Conservation (phyloP, 2,888 invertebrate genomes). For the Epistrophe eligans region DNA sequence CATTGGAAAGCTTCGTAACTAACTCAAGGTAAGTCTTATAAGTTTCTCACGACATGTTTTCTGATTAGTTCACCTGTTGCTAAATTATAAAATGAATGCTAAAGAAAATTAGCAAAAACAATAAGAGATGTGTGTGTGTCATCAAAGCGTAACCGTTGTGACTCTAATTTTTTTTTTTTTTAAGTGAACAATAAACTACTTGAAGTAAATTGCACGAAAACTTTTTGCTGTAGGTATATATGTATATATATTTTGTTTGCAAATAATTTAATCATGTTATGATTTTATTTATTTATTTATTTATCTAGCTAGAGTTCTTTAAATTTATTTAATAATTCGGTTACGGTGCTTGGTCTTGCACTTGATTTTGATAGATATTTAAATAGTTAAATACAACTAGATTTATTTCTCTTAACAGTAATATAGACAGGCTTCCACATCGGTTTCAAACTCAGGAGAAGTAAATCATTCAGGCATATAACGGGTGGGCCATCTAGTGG, state of each 20-base stretch:
- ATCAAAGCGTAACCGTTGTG: conserved; percentile 42
- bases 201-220: conserved; percentile 25
- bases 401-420: not conserved
- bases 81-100: conserved; percentile 31
- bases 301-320: not conserved
- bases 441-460: not conserved
- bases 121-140: conserved; percentile 33
- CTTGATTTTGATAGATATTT: conserved; percentile 1
- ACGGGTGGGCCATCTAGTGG: too few species aligned
- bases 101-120: conserved; percentile 39
- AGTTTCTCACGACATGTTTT: conserved; percentile 45
- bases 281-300: not conserved
- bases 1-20: conserved; percentile 21
- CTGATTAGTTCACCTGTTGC: conserved; percentile 42
- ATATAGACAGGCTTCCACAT: not conserved
- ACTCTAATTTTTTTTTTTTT: conserved; percentile 26
- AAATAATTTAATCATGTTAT: not conserved
- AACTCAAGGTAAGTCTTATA: conserved; percentile 41
- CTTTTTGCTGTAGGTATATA: not conserved
- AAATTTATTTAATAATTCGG: not conserved
- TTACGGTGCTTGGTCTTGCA: conserved; percentile 1
- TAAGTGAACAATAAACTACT: conserved; percentile 27
- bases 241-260: not conserved
- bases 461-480: too few species aligned
- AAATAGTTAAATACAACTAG: not conserved